Percentiles rank a stretch among this genome's conserved stretches.
Conservation (phyloP, 2,888 invertebrate species). For the Polia nebulosa region DNA sequence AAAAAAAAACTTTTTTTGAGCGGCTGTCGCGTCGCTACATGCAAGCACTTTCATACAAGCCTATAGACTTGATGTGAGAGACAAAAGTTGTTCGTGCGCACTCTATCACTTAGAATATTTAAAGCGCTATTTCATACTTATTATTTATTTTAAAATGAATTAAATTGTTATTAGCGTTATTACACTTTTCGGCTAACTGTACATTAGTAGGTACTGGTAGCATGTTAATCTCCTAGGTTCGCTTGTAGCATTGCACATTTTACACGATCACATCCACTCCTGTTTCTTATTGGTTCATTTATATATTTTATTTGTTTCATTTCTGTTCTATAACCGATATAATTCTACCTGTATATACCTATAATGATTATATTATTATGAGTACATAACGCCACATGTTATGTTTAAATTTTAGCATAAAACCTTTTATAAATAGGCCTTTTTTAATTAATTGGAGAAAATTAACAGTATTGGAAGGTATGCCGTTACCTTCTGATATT, state of each 20-base stretch:
- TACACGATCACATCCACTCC: conserved; percentile 68
- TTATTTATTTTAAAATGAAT: too few relatives aligned
- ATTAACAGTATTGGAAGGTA: neutral
- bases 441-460: neutral
- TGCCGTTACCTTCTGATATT: too few relatives aligned
- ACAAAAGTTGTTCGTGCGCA: too few relatives aligned
- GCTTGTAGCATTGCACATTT: conserved; percentile 37
- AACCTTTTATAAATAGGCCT: accelerated
- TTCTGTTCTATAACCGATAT: conserved; percentile 69
- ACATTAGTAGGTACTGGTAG: conserved; percentile 7
- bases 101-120: too few relatives aligned
- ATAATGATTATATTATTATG: conserved; percentile 55
- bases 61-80: too few relatives aligned
- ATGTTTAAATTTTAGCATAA: neutral
- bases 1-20: too few relatives aligned
- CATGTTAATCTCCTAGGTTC: conserved; percentile 29
- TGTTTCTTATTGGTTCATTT: conserved; percentile 70
- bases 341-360: conserved; percentile 70
- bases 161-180: too few relatives aligned
- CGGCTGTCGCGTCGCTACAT: too few relatives aligned
- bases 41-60: too few relatives aligned
- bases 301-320: conserved; percentile 72
- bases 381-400: conserved; percentile 43
- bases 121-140: too few relatives aligned
- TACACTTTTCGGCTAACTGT: neutral